These are phyloP conservation scores for Abscondita cerata DNA, from an alignment of 2,888 invertebrate species.

Conservation along the genomic window DNA sequence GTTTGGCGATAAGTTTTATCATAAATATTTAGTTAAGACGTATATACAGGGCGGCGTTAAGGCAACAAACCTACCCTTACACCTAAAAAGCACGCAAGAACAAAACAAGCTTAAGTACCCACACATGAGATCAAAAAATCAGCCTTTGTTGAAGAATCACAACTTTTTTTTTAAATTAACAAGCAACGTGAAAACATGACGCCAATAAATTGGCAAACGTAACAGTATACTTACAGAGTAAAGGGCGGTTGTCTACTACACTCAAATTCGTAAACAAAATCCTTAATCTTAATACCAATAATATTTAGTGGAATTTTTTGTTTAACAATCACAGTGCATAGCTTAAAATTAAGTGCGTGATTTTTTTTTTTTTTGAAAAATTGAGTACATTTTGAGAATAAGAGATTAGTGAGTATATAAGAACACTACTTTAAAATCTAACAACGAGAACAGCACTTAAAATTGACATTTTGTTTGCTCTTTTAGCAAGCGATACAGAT, in stretches of 20 bases:
- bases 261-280: neutral
- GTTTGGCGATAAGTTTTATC: too few species aligned
- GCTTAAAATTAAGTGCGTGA: constrained; percentile 14
- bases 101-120: neutral
- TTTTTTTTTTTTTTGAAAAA: too few species aligned
- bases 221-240: too few species aligned
- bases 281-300: neutral
- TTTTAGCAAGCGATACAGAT: neutral
- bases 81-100: too few species aligned
- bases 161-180: too few species aligned
- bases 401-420: constrained; percentile 3
- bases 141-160: constrained; percentile 44
- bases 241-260: neutral
- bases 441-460: neutral
- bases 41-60: constrained; percentile 2
- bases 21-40: too few species aligned
- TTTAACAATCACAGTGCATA: constrained; percentile 31
- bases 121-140: constrained; percentile 38
- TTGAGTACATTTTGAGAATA: too few species aligned
- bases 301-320: constrained; percentile 4
- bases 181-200: too few species aligned
- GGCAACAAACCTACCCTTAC: neutral
- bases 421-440: constrained; percentile 5
- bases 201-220: too few species aligned
- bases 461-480: neutral